Evolutionary conservation across 2,797 vertebrate genomes (phyloP).

Genomic region (Xyrichtys novacula): DNA sequence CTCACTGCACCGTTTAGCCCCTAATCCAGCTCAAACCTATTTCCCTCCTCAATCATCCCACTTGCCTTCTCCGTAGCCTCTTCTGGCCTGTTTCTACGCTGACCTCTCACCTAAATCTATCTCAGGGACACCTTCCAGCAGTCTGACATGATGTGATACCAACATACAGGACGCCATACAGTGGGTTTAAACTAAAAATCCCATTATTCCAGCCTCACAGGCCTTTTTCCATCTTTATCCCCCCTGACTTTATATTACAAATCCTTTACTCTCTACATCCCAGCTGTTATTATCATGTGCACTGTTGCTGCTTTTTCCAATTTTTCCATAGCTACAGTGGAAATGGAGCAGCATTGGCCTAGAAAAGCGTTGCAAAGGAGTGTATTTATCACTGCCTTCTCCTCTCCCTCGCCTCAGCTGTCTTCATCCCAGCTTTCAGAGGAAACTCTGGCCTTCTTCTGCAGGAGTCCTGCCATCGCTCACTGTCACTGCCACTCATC

Average conservation of each 20-base stretch:
- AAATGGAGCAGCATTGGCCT: constrained; percentile 37
- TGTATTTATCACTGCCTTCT: constrained; percentile 53
- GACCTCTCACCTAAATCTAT: constrained; percentile 38
- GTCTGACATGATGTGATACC: constrained; percentile 24
- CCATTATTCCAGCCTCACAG: constrained; percentile 4
- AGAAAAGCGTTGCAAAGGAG: constrained; percentile 47
- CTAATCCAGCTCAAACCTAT: constrained; percentile 8
- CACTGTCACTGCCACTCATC: constrained; percentile 45
- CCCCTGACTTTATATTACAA: constrained; percentile 6
- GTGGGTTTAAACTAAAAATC: background rate
- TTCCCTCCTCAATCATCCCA: constrained; percentile 25
- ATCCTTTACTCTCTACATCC: constrained; percentile 18
- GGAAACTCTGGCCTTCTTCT: constrained; percentile 35
- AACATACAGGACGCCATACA: constrained; percentile 3
- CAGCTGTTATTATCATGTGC: constrained; percentile 37
- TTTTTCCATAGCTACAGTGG: constrained; percentile 14
- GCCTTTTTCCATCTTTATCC: constrained; percentile 9
- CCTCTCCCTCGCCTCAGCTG: constrained; percentile 15
- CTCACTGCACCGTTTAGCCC: constrained; percentile 17
- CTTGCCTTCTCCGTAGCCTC: constrained; percentile 2
- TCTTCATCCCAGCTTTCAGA: constrained; percentile 31
- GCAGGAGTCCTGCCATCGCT: constrained; percentile 42
- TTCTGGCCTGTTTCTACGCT: constrained; percentile 11
- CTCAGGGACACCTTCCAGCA: background rate
- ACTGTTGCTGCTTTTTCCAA: constrained; percentile 8